Conservation (phyloP, 2,888 invertebrate genomes). For the Leptopilina myrica region DNA sequence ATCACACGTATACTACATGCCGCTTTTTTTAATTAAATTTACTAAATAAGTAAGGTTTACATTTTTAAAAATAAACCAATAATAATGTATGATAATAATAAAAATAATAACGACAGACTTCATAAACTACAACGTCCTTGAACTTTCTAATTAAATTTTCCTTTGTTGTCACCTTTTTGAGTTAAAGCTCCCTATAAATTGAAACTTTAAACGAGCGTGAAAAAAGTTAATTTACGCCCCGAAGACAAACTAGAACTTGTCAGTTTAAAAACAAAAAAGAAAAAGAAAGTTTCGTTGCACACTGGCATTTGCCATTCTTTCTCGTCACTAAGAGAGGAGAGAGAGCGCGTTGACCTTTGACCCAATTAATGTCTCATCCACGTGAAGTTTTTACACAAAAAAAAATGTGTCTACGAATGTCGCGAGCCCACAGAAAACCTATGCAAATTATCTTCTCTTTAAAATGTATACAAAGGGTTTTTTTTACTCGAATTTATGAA, state of each 20-base stretch:
- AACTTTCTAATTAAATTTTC: conserved; percentile 24
- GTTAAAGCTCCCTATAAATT: conserved; percentile 15
- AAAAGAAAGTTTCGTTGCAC: neutral
- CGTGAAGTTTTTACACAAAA: neutral
- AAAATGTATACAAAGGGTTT: neutral
- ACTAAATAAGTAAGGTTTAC: neutral
- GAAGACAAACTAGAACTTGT: conserved; percentile 29
- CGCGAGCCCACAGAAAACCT: neutral
- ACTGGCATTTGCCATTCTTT: conserved; percentile 30
- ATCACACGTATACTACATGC: no score
- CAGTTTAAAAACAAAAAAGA: conserved; percentile 15
- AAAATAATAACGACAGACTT: neutral
- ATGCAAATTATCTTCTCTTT: neutral
- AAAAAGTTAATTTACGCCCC: conserved; percentile 9
- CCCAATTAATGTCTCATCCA: conserved; percentile 34
- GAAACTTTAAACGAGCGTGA: conserved; percentile 21
- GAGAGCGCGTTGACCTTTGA: conserved; percentile 22
- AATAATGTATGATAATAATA: neutral
- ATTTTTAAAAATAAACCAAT: no score
- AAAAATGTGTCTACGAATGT: conserved; percentile 12
- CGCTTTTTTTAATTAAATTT: neutral
- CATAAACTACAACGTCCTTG: conserved; percentile 12
- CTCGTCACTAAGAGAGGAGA: neutral
- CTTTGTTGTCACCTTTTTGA: conserved; percentile 15
- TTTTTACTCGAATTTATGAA: no score